A percentile compares a stretch with the other conserved stretches of the same genome.
Evolutionary conservation across 2,888 invertebrate species (phyloP).

Genomic region (Vesta saturnalis): DNA sequence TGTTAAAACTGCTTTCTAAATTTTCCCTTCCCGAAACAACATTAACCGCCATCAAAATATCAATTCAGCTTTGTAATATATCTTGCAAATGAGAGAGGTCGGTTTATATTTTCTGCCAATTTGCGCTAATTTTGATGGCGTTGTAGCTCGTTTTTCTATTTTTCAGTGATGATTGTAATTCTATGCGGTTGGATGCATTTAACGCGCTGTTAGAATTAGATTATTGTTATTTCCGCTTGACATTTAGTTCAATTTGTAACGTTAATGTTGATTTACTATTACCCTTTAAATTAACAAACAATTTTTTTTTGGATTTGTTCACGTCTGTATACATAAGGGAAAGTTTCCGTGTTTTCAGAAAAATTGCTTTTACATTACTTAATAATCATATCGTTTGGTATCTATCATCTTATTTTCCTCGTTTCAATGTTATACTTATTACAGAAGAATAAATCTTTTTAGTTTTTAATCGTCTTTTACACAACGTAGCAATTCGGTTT

Average conservation of each 20-base stretch:
- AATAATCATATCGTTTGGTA: constrained; percentile 17
- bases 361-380: background rate
- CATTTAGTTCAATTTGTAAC: constrained; percentile 51
- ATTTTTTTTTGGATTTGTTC: constrained; percentile 19
- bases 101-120: constrained; percentile 63
- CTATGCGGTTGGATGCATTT: constrained; percentile 55
- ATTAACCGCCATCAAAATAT: constrained; percentile 31
- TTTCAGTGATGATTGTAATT: constrained; percentile 62
- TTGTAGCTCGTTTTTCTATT: constrained; percentile 62
- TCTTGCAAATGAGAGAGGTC: constrained; percentile 52
- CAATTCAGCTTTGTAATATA: constrained; percentile 34
- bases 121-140: constrained; percentile 63
- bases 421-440: constrained; percentile 43
- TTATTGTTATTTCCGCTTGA: constrained; percentile 61
- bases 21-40: constrained; percentile 1
- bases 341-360: too few relatives aligned
- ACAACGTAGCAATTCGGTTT: constrained; percentile 26
- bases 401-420: constrained; percentile 35
- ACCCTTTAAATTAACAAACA: constrained; percentile 20
- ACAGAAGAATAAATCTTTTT: constrained; percentile 44
- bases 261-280: constrained; percentile 33
- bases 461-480: constrained; percentile 24
- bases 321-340: too few relatives aligned
- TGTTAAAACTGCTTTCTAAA: constrained; percentile 9
- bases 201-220: constrained; percentile 56